Conservation (phyloP, 2,113 vertebrate genomes). For the Semnornis frantzii region DNA sequence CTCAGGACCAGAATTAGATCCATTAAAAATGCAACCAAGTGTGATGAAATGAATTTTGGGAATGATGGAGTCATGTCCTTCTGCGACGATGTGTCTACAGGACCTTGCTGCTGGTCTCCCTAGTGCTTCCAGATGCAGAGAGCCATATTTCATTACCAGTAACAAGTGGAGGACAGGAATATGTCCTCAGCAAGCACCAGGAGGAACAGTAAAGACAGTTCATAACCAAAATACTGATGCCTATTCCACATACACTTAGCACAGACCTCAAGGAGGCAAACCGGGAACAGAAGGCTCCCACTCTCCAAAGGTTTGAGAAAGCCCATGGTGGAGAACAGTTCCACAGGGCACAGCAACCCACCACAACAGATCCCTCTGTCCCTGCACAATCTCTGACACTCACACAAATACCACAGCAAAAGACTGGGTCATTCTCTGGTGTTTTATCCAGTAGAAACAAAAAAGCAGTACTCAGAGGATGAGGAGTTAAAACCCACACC, state of each 20-base stretch:
- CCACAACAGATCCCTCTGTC: not conserved
- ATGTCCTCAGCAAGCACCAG: not conserved
- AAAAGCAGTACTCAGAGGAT: not conserved
- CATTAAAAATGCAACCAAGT: not conserved
- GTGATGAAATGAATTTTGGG: not conserved
- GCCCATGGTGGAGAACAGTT: not conserved
- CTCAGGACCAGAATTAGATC: not conserved
- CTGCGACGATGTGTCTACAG: not conserved
- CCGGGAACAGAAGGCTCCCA: not conserved
- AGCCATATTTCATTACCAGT: not conserved
- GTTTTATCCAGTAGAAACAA: not conserved
- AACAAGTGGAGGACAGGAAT: not conserved
- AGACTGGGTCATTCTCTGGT: not conserved
- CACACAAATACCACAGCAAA: not conserved
- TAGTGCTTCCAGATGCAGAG: not conserved
- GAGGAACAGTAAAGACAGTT: not conserved
- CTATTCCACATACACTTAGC: rapidly evolving
- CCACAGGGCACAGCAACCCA: not conserved
- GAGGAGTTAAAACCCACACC: not conserved
- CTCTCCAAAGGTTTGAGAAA: not conserved
- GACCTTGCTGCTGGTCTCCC: rapidly evolving
- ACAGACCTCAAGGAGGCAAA: not conserved
- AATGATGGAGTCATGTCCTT: not conserved
- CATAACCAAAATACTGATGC: not conserved
- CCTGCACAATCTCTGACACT: not conserved